A percentile compares a stretch with the other conserved stretches of the same genome.
phyloP scores from a whole-genome alignment of 2,888 invertebrate genomes.

The Omphaloscelis lunosa region DNA sequence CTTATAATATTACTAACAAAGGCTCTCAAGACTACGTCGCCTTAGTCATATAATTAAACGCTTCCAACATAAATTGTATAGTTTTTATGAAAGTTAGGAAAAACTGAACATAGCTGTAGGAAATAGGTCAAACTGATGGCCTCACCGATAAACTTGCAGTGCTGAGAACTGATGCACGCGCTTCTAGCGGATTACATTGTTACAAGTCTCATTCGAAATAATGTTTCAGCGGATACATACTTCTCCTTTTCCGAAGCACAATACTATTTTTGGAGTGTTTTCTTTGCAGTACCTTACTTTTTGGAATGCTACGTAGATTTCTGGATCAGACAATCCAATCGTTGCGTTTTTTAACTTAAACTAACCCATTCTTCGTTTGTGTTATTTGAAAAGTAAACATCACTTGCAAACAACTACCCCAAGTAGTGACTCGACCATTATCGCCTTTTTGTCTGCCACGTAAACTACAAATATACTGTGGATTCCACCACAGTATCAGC shows the following conservation, averaged over 20 bases:
- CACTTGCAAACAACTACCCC: no score
- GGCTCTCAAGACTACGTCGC: neutral
- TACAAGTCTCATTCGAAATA: neutral
- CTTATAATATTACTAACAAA: neutral
- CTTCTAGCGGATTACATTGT: constrained; percentile 14
- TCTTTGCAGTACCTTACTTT: neutral
- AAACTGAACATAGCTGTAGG: constrained; percentile 1
- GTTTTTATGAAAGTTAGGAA: constrained; percentile 32
- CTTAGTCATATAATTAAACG: neutral
- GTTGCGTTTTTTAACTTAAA: neutral
- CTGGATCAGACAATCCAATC: neutral
- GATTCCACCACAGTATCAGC: no score
- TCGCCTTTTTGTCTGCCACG: neutral
- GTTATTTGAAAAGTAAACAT: neutral
- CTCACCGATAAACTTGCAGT: constrained; percentile 33
- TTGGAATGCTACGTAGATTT: neutral
- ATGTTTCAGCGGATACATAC: neutral
- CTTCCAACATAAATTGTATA: neutral
- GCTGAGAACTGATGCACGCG: constrained; percentile 37
- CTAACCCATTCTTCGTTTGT: neutral
- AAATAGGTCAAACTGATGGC: constrained; percentile 48
- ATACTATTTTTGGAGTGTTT: no score
- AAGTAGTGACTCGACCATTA: neutral
- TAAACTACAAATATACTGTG: neutral
- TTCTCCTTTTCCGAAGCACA: neutral